Evolutionary conservation across 2,888 invertebrate genomes (phyloP).

Genomic region (Caenorhabditis sp.): DNA sequence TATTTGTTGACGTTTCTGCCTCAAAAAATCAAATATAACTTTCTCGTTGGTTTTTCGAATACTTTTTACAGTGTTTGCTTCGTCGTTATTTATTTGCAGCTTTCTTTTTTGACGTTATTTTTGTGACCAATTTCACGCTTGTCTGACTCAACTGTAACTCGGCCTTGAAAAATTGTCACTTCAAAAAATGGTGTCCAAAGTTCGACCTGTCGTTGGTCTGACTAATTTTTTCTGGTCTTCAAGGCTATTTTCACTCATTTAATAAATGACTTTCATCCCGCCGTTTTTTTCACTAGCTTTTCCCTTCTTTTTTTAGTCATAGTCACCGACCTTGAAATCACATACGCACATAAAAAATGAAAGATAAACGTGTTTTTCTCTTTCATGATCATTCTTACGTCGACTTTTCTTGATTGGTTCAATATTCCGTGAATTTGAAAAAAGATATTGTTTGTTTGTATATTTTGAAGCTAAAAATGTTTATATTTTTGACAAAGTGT

Average conservation of each 20-base stretch:
- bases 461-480: neutral
- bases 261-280: neutral
- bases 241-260: neutral
- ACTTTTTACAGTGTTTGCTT: constrained; percentile 1
- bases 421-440: neutral
- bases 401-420: neutral
- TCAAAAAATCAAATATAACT: neutral
- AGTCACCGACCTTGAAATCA: neutral
- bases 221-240: neutral
- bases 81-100: no score
- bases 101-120: no score
- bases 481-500: neutral
- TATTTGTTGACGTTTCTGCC: neutral
- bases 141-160: neutral
- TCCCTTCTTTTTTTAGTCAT: neutral
- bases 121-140: neutral
- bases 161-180: neutral
- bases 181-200: neutral
- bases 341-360: neutral
- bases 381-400: neutral
- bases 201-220: neutral
- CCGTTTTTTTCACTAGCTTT: neutral
- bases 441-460: neutral
- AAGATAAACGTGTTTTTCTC: constrained; percentile 8
- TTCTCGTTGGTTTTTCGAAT: neutral